These are phyloP conservation scores for Heteronetta atricapilla DNA, from an alignment of 2,113 vertebrate genomes.

Conservation along the genomic window DNA sequence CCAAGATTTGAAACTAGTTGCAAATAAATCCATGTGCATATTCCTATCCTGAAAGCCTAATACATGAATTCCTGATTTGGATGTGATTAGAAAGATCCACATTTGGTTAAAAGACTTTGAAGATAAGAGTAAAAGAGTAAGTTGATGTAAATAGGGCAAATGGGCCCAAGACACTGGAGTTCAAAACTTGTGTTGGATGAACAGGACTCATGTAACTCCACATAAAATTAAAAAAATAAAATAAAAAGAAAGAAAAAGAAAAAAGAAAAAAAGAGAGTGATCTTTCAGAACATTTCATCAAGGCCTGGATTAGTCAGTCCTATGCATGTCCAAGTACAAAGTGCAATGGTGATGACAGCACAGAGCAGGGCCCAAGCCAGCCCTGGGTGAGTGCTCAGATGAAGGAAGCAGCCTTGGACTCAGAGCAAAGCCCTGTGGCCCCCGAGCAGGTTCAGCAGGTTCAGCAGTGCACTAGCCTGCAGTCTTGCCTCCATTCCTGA, in stretches of 20 bases:
- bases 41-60: neutral
- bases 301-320: neutral
- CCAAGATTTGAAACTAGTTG: neutral
- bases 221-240: too few species aligned
- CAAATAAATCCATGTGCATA: neutral
- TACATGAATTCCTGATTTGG: neutral
- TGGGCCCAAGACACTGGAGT: neutral
- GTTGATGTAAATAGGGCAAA: neutral
- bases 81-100: neutral
- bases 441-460: neutral
- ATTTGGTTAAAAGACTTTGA: neutral
- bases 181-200: neutral
- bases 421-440: neutral
- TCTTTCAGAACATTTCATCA: neutral
- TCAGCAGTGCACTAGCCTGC: neutral
- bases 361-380: neutral
- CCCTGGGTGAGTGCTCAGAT: neutral
- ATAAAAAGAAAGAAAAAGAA: neutral
- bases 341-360: neutral
- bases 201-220: neutral
- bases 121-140: neutral
- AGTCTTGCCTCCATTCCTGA: neutral
- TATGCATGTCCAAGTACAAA: neutral
- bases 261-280: too few species aligned
- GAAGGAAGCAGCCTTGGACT: neutral